These are phyloP conservation scores for Pachymerium ferrugineum DNA, from an alignment of 2,888 invertebrate genomes.

Conservation along the genomic window DNA sequence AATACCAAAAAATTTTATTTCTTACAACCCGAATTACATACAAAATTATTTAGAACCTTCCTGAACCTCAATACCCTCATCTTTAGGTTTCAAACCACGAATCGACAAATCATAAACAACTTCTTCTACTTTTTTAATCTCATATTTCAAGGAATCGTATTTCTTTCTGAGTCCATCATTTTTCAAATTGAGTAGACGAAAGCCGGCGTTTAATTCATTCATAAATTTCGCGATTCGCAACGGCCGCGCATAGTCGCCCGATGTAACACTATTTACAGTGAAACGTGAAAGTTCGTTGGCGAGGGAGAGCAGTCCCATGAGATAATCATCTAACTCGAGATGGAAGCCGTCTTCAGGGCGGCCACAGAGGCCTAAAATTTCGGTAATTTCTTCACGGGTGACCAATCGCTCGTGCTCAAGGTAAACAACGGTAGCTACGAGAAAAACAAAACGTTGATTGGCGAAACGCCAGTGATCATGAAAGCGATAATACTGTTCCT, in stretches of 20 bases:
- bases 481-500: constrained; percentile 75
- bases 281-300: constrained; percentile 62
- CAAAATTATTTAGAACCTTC: not conserved
- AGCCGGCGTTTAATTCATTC: constrained; percentile 80
- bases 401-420: constrained; percentile 71
- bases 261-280: constrained; percentile 50
- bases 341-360: constrained; percentile 68
- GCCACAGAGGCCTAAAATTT: constrained; percentile 67
- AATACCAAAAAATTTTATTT: not conserved
- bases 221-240: constrained; percentile 78
- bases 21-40: not conserved
- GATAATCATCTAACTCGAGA: constrained; percentile 83
- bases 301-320: constrained; percentile 73
- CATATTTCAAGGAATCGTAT: constrained; percentile 59
- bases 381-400: constrained; percentile 66
- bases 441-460: constrained; percentile 71
- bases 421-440: constrained; percentile 71
- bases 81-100: constrained; percentile 56
- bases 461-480: constrained; percentile 82
- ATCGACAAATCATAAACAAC: constrained; percentile 83
- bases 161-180: constrained; percentile 73
- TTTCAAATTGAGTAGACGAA: constrained; percentile 80
- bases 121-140: constrained; percentile 89
- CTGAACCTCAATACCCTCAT: not conserved
- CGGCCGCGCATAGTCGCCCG: constrained; percentile 75